phyloP scores from a whole-genome alignment of 2,113 vertebrate genomes.

The Haplotaxodon microlepis region DNA sequence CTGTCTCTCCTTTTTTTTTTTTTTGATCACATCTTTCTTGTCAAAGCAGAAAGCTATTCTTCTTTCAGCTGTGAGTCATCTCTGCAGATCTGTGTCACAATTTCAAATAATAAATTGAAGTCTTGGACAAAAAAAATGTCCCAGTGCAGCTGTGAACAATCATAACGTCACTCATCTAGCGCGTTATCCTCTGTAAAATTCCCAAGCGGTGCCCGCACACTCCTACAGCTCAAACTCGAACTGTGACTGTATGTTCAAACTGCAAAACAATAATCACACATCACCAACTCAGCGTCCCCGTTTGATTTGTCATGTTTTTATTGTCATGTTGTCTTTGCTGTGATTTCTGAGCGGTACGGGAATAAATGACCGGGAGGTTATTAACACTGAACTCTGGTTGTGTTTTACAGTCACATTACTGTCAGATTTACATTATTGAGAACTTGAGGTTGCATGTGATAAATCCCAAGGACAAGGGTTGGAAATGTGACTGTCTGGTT shows the following conservation, averaged over 20 bases:
- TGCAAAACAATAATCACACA: background rate
- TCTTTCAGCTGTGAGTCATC: slow-evolving; percentile 40
- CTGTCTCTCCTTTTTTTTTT: background rate
- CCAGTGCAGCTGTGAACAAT: background rate
- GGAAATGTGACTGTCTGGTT: background rate
- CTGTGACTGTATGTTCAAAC: background rate
- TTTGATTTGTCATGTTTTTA: background rate
- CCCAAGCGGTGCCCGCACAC: background rate
- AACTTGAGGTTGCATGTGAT: background rate
- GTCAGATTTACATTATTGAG: background rate
- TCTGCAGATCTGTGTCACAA: slow-evolving; percentile 23
- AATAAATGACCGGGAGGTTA: slow-evolving; percentile 4
- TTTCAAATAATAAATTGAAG: slow-evolving; percentile 37
- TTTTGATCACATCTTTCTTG: slow-evolving; percentile 18
- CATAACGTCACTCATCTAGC: background rate
- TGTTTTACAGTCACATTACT: slow-evolving; percentile 4
- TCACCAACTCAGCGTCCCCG: background rate
- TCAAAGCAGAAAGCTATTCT: slow-evolving; percentile 31
- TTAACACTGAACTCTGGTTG: slow-evolving; percentile 6
- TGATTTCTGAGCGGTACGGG: background rate
- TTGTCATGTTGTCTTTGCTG: background rate
- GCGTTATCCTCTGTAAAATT: background rate
- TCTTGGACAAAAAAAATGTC: slow-evolving; percentile 6
- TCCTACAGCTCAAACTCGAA: background rate
- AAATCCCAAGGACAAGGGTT: slow-evolving; percentile 14